These are phyloP conservation scores for Cryptus armator DNA, from an alignment of 2,888 invertebrate species.

Conservation along the genomic window DNA sequence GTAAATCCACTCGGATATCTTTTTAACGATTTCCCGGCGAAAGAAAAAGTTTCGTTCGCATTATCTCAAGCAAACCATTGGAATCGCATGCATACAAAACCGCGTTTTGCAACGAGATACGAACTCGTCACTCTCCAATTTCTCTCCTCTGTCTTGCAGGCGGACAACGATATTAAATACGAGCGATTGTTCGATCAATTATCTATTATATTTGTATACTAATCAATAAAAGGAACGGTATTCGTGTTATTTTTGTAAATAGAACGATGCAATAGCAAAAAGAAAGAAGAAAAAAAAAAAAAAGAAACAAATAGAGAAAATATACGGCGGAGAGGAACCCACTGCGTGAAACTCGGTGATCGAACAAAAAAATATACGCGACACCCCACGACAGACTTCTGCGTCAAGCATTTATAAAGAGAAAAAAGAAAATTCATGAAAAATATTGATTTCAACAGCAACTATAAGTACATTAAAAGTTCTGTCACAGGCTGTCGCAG, in stretches of 20 bases:
- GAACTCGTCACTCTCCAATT: not conserved
- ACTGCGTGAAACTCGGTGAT: constrained; percentile 40
- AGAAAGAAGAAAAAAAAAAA: too few relatives aligned
- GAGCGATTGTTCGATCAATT: constrained; percentile 52
- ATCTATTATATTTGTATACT: constrained; percentile 37
- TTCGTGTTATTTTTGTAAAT: constrained; percentile 2
- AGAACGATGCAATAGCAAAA: constrained; percentile 6
- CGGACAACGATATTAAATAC: constrained; percentile 50
- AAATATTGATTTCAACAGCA: constrained; percentile 52
- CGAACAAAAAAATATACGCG: constrained; percentile 27
- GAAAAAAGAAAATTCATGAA: constrained; percentile 30
- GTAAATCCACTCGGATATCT: constrained; percentile 66
- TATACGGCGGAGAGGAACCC: constrained; percentile 39
- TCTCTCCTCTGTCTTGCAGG: constrained; percentile 5
- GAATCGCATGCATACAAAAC: not conserved
- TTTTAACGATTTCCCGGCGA: constrained; percentile 56
- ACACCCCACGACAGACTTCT: constrained; percentile 54
- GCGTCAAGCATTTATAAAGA: constrained; percentile 54
- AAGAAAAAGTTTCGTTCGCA: constrained; percentile 23
- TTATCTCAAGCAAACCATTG: too few relatives aligned
- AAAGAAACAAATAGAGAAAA: not conserved
- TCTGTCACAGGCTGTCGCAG: constrained; percentile 57
- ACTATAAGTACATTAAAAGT: constrained; percentile 70
- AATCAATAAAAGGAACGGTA: constrained; percentile 44
- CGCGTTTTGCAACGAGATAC: too few relatives aligned